Base-by-base conservation (phyloP, 2,113 vertebrate species). In the Origma solitaria region DNA sequence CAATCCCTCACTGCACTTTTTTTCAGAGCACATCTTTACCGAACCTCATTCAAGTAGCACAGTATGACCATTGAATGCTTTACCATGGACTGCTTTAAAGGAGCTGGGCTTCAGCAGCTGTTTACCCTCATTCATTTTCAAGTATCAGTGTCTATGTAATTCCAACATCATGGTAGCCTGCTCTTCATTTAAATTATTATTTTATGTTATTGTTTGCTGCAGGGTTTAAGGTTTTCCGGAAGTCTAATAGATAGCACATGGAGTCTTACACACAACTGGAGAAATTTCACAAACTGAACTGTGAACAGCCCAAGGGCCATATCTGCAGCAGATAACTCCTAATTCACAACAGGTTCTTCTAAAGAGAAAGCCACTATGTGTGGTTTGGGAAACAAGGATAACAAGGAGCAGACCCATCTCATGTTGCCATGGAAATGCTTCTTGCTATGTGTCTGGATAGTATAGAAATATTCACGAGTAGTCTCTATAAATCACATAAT, bases 331-430 rank as follows among this genome's bases (percentile, higher is more conserved):
- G 44, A 90, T 94, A 56, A 88, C 16, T 86, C 62, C 31, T 94
- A 92, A 91, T 91, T 91, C 76, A 88, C 31, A 79, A 79, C 92
- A 90, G 40, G 81, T 78, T 91, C 54, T 82, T 93, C 79, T 72
- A 82, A 82, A 82, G 47, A 33, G 61, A 92, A 91, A 82, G 8
- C 11, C 28, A 81, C 28, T 3, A 44, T 14, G 44, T 70, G 79
- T 5, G 75, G 25, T 81, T 92, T 90, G 44, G 33, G 54, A 90
- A 94, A 91, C 27, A 91, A 79, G 5, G 33, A 64, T 85, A 93
- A 94, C 42, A 42, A 92, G 54, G 66, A 94, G n/a, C 77, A 94
- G 80, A 77, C 3, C 3, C 25, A 40, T 58, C n/a, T 82, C 30
- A 12, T 62, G 65, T 92, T 94, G 45, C 40, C 45, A 86, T 70